Evolutionary conservation across 2,888 invertebrate species (phyloP), one percentile per base, ranked within the genome.

Genomic region (Sialis lutaria): DNA sequence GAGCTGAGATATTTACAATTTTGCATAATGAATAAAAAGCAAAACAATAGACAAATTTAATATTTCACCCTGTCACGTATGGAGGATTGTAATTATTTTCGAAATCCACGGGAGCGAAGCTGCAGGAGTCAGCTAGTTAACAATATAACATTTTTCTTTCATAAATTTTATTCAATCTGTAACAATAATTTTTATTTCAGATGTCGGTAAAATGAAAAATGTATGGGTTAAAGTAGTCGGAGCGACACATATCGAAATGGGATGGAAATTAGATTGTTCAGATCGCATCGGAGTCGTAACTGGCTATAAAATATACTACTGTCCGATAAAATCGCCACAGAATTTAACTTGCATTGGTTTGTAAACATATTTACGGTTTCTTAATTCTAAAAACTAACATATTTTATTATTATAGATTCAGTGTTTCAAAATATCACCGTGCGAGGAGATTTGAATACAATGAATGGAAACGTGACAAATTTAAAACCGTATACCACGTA

Each of bases 181-280:
- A 35, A n/a, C 8, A 35, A 35, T 35, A 9, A 35, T 49, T 34
- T 41, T 47, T 45, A 34, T 53, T 52, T 22, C 48, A 59, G 65
- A 67, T 13, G 64, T 73, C 7, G 70, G 70, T 3, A 76, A 75
- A 61, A 70, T 79, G 61, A 73, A 70, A 50, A 69, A 68, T 12
- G 68, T 76, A 3, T 70, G 68, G 64, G 67, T 73, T 46, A 67
- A 67, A 46, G 57, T 61, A 3, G 65, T 69, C 9, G 68, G 65
- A 10, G 64, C 75, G 6, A 66, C 66, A 32, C 69, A 63, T 30
- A 74, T 82, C n/a, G 68, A 72, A 47, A 69, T 89, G 9, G 74
- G 73, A 40, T 89, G 89, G 89, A 76, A 74, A 49, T 70, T 87
- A 53, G 82, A 82, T 50, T 87, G 88, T 60, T 75, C 80, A 1